Conservation (phyloP, 1,140 invertebrate species). For the Procambarus virginalis region DNA sequence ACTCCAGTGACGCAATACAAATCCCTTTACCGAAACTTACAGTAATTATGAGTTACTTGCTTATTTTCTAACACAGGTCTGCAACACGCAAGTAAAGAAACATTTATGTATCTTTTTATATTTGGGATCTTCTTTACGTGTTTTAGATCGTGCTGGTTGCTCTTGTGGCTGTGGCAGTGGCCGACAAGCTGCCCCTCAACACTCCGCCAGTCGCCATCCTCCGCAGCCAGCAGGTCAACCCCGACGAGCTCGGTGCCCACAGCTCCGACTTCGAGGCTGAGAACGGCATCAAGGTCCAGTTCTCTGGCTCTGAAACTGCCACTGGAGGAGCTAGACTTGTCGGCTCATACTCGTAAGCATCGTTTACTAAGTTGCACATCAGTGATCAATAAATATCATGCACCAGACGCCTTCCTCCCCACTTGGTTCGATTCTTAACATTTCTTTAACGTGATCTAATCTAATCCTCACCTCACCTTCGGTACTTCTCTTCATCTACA, state of each 20-base stretch:
- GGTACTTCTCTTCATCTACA: too few species aligned
- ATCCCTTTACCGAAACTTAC: not conserved
- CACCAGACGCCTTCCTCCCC: too few species aligned
- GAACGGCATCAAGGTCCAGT: slow-evolving; percentile 49
- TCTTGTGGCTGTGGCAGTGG: slow-evolving; percentile 29
- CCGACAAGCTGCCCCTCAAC: slow-evolving; percentile 1
- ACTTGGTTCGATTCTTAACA: too few species aligned
- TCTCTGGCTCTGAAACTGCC: slow-evolving; percentile 19
- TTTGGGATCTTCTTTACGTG: too few species aligned
- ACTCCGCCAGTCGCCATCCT: slow-evolving; percentile 38
- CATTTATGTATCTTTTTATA: too few species aligned
- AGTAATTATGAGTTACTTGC: not conserved
- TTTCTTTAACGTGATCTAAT: too few species aligned
- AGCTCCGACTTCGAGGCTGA: slow-evolving; percentile 63
- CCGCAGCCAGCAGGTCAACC: slow-evolving; percentile 42
- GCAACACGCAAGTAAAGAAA: too few species aligned
- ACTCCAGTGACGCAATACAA: too few species aligned
- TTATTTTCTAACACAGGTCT: not conserved
- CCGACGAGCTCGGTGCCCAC: slow-evolving; percentile 50
- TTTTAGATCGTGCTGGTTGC: slow-evolving; percentile 10
- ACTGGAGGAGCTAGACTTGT: slow-evolving; percentile 31
- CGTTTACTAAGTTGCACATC: too few species aligned
- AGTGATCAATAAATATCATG: too few species aligned
- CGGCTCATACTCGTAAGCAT: not conserved
- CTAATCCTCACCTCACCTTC: too few species aligned